phyloP scores from a whole-genome alignment of 2,797 vertebrate genomes.

The Sebastes oblongus region DNA sequence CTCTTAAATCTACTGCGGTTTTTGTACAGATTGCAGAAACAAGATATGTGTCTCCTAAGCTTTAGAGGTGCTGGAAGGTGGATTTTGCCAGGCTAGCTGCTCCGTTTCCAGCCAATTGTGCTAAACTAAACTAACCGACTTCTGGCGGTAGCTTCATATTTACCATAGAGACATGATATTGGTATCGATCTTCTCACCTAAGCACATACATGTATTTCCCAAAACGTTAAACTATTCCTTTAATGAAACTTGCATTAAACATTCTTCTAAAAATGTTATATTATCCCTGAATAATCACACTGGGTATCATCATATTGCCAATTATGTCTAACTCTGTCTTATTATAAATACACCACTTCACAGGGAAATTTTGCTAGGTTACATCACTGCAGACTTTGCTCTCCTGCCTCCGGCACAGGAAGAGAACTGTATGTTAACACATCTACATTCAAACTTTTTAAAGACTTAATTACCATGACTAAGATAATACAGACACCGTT shows the following conservation, averaged over 20 bases:
- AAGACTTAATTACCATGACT: constrained; percentile 13
- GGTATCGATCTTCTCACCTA: background rate
- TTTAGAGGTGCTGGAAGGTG: background rate
- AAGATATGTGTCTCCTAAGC: background rate
- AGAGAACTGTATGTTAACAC: constrained; percentile 10
- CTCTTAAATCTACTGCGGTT: background rate
- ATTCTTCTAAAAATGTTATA: background rate
- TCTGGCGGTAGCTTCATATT: background rate
- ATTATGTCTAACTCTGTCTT: background rate
- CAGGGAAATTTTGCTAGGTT: background rate
- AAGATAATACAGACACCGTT: background rate
- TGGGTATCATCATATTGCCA: background rate
- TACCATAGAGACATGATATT: background rate
- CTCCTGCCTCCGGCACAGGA: constrained; percentile 4
- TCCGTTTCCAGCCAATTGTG: background rate
- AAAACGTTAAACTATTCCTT: background rate
- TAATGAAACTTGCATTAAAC: background rate
- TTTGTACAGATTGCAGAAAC: background rate
- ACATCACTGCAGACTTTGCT: constrained; percentile 12
- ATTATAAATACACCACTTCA: constrained; percentile 4
- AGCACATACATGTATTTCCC: background rate
- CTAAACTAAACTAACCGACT: background rate
- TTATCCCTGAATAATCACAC: background rate
- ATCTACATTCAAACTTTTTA: constrained; percentile 26
- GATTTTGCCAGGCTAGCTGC: background rate